Evolutionary conservation across 2,888 invertebrate genomes (phyloP).

Genomic region (Caenorhabditis becei): DNA sequence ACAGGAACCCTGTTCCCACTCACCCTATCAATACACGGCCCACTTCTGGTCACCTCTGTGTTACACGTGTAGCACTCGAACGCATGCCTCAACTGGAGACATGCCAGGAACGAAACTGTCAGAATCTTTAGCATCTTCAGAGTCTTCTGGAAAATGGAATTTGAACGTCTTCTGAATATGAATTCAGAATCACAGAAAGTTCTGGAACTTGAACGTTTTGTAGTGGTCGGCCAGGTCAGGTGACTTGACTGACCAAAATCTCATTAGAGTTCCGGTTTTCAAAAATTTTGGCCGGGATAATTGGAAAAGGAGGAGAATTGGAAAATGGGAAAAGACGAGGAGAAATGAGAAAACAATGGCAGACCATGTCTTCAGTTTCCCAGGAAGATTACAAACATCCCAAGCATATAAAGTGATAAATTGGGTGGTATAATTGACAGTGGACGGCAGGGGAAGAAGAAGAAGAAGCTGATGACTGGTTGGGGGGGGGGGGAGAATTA

Average conservation of each 20-base stretch:
- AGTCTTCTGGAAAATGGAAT: not conserved
- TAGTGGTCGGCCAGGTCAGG: constrained; percentile 3
- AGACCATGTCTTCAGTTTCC: constrained; percentile 22
- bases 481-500: not conserved
- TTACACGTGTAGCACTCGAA: constrained; percentile 79
- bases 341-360: not conserved
- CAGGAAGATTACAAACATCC: constrained; percentile 36
- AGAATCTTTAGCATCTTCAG: constrained; percentile 34
- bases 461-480: not conserved
- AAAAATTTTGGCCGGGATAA: not conserved
- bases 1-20: no score
- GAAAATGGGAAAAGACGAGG: not conserved
- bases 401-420: constrained; percentile 49
- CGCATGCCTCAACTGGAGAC: constrained; percentile 43
- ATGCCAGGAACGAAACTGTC: not conserved
- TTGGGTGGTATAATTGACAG: constrained; percentile 51
- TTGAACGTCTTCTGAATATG: not conserved
- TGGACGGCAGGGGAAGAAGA: not conserved
- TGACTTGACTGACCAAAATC: constrained; percentile 4
- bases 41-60: constrained; percentile 48
- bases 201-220: not conserved
- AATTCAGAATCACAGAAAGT: not conserved
- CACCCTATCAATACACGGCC: constrained; percentile 73
- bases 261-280: constrained; percentile 21
- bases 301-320: not conserved